These are phyloP conservation scores for Austrofundulus limnaeus DNA, from an alignment of 2,113 vertebrate genomes.

Conservation along the genomic window DNA sequence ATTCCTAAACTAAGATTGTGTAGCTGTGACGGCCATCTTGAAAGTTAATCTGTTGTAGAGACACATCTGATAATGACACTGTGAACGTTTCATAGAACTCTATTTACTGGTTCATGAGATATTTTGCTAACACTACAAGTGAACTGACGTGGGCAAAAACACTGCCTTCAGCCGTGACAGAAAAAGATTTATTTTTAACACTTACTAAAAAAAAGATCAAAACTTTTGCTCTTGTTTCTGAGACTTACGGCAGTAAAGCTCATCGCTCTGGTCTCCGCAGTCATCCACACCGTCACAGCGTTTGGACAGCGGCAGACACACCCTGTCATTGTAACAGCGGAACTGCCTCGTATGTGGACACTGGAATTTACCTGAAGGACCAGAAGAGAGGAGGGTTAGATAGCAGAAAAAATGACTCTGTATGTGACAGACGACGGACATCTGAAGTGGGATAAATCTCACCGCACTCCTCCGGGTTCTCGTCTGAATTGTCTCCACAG, in stretches of 20 bases:
- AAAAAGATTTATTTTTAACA: no score
- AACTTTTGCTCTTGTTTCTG: neutral
- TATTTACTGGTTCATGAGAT: no score
- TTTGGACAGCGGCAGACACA: slow-evolving; percentile 89
- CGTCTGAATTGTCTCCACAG: slow-evolving; percentile 96
- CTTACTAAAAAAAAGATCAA: no score
- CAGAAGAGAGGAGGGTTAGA: neutral
- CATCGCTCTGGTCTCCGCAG: slow-evolving; percentile 93
- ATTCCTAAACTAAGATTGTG: no score
- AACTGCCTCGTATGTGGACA: slow-evolving; percentile 93
- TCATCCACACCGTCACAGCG: slow-evolving; percentile 91
- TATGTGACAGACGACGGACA: neutral
- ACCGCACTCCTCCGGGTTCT: slow-evolving; percentile 93
- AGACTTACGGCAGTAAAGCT: slow-evolving; percentile 90
- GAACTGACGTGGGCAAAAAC: no score
- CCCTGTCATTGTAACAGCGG: slow-evolving; percentile 91
- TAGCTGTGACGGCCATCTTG: no score
- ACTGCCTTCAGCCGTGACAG: no score
- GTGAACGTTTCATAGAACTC: no score
- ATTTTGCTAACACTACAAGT: no score
- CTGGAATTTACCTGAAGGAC: slow-evolving; percentile 83
- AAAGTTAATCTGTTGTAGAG: no score
- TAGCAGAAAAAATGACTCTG: neutral
- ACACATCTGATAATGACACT: no score
- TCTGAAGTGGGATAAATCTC: slow-evolving; percentile 46